Percentiles rank a stretch among this genome's conserved stretches.
Conservation (phyloP, 1,140 invertebrate genomes). For the Heliconius hewitsoni region DNA sequence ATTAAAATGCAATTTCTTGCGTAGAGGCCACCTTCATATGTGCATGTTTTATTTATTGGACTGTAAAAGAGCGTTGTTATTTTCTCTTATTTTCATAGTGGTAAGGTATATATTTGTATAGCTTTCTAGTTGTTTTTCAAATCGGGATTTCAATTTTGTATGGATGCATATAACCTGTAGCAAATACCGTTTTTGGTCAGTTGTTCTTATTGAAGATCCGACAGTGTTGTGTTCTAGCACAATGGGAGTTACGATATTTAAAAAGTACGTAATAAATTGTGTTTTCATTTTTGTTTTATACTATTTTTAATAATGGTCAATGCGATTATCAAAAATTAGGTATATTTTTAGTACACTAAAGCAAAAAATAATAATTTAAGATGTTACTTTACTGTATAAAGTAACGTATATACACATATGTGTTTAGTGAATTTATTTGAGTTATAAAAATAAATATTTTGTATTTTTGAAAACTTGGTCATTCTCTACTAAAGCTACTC, state of each 20-base stretch:
- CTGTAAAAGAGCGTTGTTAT: conserved; percentile 17
- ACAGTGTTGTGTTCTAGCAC: conserved; percentile 30
- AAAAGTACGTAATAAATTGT: conserved; percentile 50
- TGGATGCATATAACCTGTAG: conserved; percentile 61
- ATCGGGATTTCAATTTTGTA: conserved; percentile 48
- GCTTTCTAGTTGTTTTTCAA: conserved; percentile 41
- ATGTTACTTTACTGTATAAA: too few species aligned
- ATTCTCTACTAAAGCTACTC: too few species aligned
- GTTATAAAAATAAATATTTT: too few species aligned
- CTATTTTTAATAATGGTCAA: too few species aligned
- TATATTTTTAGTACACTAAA: too few species aligned
- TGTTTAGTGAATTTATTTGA: too few species aligned
- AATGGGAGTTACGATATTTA: conserved; percentile 62
- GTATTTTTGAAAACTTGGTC: too few species aligned
- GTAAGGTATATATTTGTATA: conserved; percentile 48
- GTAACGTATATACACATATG: too few species aligned
- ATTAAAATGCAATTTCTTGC: conserved; percentile 71
- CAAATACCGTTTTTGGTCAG: conserved; percentile 52
- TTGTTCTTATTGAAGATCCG: conserved; percentile 46
- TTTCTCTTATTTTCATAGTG: conserved; percentile 38
- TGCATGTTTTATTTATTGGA: conserved; percentile 68
- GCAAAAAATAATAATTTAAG: too few species aligned
- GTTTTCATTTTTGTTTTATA: background rate
- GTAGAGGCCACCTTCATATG: conserved; percentile 54
- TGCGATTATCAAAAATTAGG: too few species aligned